Conservation (phyloP, 92 coral and sea anemone genomes). For the Ricordea florida region DNA sequence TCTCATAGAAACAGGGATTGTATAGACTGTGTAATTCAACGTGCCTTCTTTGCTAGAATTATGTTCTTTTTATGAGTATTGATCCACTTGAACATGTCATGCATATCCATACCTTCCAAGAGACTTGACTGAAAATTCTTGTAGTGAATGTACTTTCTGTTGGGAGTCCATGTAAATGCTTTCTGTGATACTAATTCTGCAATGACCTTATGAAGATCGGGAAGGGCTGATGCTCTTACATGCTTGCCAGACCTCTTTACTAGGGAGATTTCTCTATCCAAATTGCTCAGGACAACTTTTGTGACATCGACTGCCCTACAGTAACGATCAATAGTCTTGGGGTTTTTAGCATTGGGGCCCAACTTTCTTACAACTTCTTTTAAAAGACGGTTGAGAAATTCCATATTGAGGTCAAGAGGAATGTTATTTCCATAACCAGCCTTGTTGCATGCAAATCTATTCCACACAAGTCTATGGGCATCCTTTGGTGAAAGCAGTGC, state of each 20-base stretch:
- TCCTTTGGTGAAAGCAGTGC: conserved; percentile 66
- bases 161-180: conserved; percentile 61
- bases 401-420: conserved; percentile 59
- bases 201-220: conserved; percentile 45
- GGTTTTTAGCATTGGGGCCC: conserved; percentile 70
- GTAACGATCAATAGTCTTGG: conserved; percentile 65
- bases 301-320: conserved; percentile 72
- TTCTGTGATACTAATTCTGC: conserved; percentile 56
- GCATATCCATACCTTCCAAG: conserved; percentile 56
- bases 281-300: conserved; percentile 50
- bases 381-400: conserved; percentile 54
- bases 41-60: conserved; percentile 34
- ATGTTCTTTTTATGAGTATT: conserved; percentile 69
- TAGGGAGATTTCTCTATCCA: conserved; percentile 53
- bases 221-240: conserved; percentile 10
- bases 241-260: conserved; percentile 42
- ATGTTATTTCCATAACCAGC: conserved; percentile 57
- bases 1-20: conserved; percentile 7
- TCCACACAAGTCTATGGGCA: conserved; percentile 72
- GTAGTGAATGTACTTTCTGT: conserved; percentile 44
- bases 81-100: conserved; percentile 66
- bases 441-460: conserved; percentile 57
- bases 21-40: conserved; percentile 1
- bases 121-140: conserved; percentile 47
- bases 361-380: conserved; percentile 62